phyloP scores from a whole-genome alignment of 2,797 vertebrate genomes.

The Pelochelys cantorii region DNA sequence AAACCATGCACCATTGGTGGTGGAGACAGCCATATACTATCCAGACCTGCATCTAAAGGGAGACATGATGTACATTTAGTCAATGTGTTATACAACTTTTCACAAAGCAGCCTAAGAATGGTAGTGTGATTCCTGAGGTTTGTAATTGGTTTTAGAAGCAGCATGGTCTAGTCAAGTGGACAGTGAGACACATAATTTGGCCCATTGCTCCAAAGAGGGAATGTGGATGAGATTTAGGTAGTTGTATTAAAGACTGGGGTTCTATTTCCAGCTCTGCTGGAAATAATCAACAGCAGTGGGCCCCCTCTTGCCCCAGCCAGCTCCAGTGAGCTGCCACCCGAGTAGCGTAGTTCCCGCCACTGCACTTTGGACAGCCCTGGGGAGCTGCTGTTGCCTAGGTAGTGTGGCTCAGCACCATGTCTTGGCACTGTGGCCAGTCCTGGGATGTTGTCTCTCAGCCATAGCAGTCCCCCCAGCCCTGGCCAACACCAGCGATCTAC shows the following conservation, averaged over 20 bases:
- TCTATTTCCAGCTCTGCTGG: neutral
- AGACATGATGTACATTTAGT: neutral
- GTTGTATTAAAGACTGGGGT: fast-evolving
- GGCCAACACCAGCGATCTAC: too few species aligned
- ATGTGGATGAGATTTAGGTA: fast-evolving
- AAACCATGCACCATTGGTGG: fast-evolving
- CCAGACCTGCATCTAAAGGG: neutral
- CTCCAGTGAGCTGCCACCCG: too few species aligned
- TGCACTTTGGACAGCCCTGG: too few species aligned
- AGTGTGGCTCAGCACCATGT: too few species aligned
- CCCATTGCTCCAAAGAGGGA: neutral
- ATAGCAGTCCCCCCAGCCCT: too few species aligned
- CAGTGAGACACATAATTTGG: neutral
- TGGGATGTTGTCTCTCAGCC: too few species aligned
- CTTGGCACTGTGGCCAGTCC: too few species aligned
- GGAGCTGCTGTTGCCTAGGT: too few species aligned
- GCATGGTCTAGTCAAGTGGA: neutral
- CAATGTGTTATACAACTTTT: neutral
- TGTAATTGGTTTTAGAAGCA: neutral
- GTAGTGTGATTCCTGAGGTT: too few species aligned
- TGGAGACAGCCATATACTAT: neutral
- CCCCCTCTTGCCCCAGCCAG: too few species aligned
- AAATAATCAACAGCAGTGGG: neutral
- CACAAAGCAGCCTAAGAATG: neutral
- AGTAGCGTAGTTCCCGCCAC: too few species aligned